A percentile compares a stretch with the other conserved stretches of the same genome.
These are phyloP conservation scores for Neoaliturus tenellus DNA, from an alignment of 2,888 invertebrate genomes.

Conservation along the genomic window DNA sequence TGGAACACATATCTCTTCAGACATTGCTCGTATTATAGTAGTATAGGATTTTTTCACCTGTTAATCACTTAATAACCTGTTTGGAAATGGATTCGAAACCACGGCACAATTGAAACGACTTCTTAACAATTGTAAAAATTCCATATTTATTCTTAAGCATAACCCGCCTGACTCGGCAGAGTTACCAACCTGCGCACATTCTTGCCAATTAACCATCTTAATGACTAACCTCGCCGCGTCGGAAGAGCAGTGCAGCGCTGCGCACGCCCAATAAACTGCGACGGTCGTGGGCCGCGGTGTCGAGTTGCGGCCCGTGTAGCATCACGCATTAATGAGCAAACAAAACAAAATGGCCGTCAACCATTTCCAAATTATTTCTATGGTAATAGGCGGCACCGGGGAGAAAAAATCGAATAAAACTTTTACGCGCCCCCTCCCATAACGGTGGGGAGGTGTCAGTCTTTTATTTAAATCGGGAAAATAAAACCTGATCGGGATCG, in stretches of 20 bases:
- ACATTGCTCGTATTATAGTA: no score
- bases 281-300: background rate
- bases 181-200: background rate
- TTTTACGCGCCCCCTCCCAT: constrained; percentile 24
- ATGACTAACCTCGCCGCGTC: background rate
- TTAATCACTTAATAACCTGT: no score
- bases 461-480: constrained; percentile 30
- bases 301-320: constrained; percentile 46
- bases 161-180: no score
- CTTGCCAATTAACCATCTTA: constrained; percentile 27
- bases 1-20: no score
- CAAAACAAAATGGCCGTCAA: constrained; percentile 57
- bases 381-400: constrained; percentile 51
- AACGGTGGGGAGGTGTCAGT: background rate
- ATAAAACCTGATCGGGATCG: constrained; percentile 42
- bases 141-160: no score
- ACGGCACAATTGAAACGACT: no score
- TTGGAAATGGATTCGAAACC: no score
- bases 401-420: constrained; percentile 54
- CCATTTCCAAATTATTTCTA: constrained; percentile 55
- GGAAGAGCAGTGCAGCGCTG: no score
- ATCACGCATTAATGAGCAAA: constrained; percentile 55
- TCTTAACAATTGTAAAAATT: no score
- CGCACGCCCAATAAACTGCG: background rate
- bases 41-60: no score